Base-by-base conservation (phyloP, 1,140 invertebrate genomes). In the Sitophilus oryzae region DNA sequence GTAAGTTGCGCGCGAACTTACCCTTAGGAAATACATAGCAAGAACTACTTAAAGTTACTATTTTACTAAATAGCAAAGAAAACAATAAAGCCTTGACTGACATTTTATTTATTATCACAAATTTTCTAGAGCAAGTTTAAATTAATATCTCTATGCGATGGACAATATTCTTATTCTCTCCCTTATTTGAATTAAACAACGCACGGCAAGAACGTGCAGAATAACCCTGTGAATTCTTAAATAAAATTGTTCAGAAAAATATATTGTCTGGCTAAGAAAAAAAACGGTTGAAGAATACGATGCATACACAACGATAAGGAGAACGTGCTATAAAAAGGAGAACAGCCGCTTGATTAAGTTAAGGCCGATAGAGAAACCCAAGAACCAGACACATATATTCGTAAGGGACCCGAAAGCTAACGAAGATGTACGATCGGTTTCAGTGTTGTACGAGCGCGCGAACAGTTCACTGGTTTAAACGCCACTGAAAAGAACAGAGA, bases 1-100 rank as follows among this genome's bases (percentile, higher is more conserved):
- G 9, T 40, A 36, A 22, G 23, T 30, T 46, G 25, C 11, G 38
- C 25, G 20, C 21, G 40, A 45, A 65, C 68, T 71, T 71, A 77
- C 76, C 76, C 64, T 72, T 78, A 1, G 75, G 76, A 58, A 76
- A 78, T 41, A 79, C 63, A 62, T 79, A 79, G 66, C 77, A 79
- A 48, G 69, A 67, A 14, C 18, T 9, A 35, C 37, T 22, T 40
- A 54, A 21, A 34, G 20, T 45, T 37, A 30, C 21, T 16, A 40
- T 5, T 5, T n/a, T 20, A 25, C 23, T 37, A 11, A 36, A 2
- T 6, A 53, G 8, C n/a, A 40, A n/a, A 5, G 40, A 18, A 22
- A 40, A 8, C 16, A 50, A 14, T 10, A 50, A 22, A 47, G 3
- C 11, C 15, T 15, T 15, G 5, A 16, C n/a, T 6, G 45, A 47